These are phyloP conservation scores for Masnerella sp. DNA, from an alignment of 2,888 invertebrate species.

Conservation along the genomic window DNA sequence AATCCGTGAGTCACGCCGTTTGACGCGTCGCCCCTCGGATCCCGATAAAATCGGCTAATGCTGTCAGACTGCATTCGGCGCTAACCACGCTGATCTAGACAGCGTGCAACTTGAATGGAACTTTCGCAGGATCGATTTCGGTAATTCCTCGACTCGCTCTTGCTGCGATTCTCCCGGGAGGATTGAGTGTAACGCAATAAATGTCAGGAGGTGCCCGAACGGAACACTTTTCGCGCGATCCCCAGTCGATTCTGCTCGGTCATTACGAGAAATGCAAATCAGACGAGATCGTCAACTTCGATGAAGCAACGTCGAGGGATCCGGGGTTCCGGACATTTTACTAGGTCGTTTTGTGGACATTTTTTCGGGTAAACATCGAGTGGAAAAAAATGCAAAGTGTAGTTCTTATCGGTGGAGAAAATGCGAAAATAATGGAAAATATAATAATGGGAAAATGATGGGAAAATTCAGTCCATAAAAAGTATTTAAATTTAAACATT, in stretches of 20 bases:
- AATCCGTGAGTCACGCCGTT: conserved; percentile 50
- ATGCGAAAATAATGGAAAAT: too few species aligned
- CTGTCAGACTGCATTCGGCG: conserved; percentile 42
- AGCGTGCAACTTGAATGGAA: conserved; percentile 49
- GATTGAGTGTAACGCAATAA: conserved; percentile 55
- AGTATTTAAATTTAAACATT: too few species aligned
- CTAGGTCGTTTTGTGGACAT: too few species aligned
- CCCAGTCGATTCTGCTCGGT: conserved; percentile 16
- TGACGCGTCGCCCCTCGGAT: conserved; percentile 47
- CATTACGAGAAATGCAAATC: background rate
- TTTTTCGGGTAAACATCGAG: too few species aligned
- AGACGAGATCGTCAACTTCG: too few species aligned
- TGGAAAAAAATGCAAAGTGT: too few species aligned
- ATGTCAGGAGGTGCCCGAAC: conserved; percentile 45
- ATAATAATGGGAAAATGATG: too few species aligned
- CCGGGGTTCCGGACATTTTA: too few species aligned
- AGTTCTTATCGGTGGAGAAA: too few species aligned
- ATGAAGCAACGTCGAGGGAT: too few species aligned
- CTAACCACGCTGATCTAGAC: conserved; percentile 53
- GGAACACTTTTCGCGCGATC: conserved; percentile 34
- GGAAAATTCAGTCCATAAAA: too few species aligned
- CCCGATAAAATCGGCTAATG: conserved; percentile 54
- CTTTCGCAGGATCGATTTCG: conserved; percentile 54
- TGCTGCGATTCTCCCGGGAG: conserved; percentile 47
- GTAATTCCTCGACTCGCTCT: conserved; percentile 56